Percentiles rank a stretch among this genome's conserved stretches.
phyloP scores from a whole-genome alignment of 1,140 invertebrate species.

The Megathymus violae region DNA sequence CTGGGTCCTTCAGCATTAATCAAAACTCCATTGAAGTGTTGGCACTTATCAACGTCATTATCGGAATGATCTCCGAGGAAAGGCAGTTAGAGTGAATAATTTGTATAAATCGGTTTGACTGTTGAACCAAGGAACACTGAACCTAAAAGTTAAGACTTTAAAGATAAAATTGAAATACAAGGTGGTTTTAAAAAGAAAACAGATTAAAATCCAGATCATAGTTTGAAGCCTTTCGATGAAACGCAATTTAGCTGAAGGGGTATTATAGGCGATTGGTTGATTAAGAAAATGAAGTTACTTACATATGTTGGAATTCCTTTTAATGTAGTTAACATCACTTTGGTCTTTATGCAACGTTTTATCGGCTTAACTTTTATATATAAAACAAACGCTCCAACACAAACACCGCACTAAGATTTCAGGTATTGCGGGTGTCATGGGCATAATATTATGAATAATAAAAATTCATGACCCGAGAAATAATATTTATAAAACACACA shows the following conservation, averaged over 20 bases:
- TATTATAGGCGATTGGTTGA: too few relatives aligned
- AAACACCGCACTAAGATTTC: too few relatives aligned
- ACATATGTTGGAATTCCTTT: too few relatives aligned
- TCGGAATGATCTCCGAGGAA: constrained; percentile 38
- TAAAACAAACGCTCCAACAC: too few relatives aligned
- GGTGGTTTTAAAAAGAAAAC: not conserved
- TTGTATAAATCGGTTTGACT: constrained; percentile 37
- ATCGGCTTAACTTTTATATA: too few relatives aligned
- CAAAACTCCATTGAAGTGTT: constrained; percentile 44
- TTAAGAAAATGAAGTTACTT: too few relatives aligned
- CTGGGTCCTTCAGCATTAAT: constrained; percentile 30
- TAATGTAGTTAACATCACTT: too few relatives aligned
- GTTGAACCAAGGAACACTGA: constrained; percentile 6
- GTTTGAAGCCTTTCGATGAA: constrained; percentile 40
- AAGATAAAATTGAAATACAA: constrained; percentile 11
- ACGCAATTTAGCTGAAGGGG: constrained; percentile 18
- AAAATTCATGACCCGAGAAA: too few relatives aligned
- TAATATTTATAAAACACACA: too few relatives aligned
- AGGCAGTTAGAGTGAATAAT: constrained; percentile 42
- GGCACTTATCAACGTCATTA: constrained; percentile 40
- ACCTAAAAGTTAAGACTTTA: constrained; percentile 6
- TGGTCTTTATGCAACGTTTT: too few relatives aligned
- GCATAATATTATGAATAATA: too few relatives aligned
- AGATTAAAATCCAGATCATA: constrained; percentile 41
- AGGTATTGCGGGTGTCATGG: too few relatives aligned